These are phyloP conservation scores for Ormyrus nitidulus DNA, from an alignment of 2,888 invertebrate genomes.

Conservation along the genomic window DNA sequence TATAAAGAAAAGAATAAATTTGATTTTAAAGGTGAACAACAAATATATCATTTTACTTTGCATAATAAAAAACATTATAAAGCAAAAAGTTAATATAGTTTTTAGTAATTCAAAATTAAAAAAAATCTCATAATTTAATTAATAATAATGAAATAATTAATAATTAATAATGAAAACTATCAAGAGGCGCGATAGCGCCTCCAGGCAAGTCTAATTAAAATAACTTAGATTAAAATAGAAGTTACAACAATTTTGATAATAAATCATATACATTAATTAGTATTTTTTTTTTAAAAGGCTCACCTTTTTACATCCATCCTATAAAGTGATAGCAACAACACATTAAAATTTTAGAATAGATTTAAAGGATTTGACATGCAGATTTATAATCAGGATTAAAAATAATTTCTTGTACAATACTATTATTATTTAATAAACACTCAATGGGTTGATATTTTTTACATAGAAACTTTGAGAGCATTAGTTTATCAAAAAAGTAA, in stretches of 20 bases:
- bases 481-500: not conserved
- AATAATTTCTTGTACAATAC: not conserved
- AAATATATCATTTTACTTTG: too few relatives aligned
- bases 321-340: conserved; percentile 63
- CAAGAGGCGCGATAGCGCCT: too few relatives aligned
- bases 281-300: conserved; percentile 58
- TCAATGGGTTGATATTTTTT: not conserved
- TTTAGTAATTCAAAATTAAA: not conserved
- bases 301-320: conserved; percentile 76
- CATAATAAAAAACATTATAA: not conserved
- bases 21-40: too few relatives aligned
- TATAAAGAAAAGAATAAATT: too few relatives aligned
- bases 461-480: not conserved
- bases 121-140: too few relatives aligned
- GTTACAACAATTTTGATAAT: too few relatives aligned
- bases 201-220: too few relatives aligned
- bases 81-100: not conserved
- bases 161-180: too few relatives aligned
- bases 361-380: conserved; percentile 31
- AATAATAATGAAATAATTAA: too few relatives aligned
- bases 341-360: conserved; percentile 42
- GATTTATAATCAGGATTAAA: not conserved
- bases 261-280: too few relatives aligned
- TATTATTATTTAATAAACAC: conserved; percentile 6
- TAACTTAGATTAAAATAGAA: too few relatives aligned